Conservation (phyloP, 2,797 vertebrate genomes). For the Galaxias olidus region DNA sequence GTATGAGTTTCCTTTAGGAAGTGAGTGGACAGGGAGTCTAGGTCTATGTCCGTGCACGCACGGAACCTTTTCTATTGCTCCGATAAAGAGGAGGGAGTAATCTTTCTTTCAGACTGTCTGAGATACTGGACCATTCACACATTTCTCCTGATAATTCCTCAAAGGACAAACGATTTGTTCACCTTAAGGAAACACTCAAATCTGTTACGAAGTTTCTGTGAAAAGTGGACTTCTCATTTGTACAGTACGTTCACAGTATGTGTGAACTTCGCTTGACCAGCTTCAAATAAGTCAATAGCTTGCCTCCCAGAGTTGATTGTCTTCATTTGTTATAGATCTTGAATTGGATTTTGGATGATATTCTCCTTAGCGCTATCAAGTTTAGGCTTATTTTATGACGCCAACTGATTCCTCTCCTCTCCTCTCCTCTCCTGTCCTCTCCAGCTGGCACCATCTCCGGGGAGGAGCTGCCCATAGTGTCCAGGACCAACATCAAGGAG, state of each 20-base stretch:
- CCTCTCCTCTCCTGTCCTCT: background rate
- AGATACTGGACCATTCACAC: constrained; percentile 41
- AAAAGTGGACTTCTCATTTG: background rate
- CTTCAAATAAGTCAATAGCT: background rate
- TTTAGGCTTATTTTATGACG: too few relatives aligned
- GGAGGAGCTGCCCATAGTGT: constrained; percentile 89
- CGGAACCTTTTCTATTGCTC: constrained; percentile 51
- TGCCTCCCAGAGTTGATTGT: too few relatives aligned
- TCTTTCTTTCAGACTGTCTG: constrained; percentile 49
- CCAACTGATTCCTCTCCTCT: background rate
- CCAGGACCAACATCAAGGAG: constrained; percentile 90
- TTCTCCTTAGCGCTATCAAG: too few relatives aligned
- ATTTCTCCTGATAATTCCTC: constrained; percentile 45
- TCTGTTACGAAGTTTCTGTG: background rate
- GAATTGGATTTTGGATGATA: too few relatives aligned
- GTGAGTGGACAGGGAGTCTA: constrained; percentile 9
- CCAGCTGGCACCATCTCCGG: constrained; percentile 94
- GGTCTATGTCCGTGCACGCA: constrained; percentile 26
- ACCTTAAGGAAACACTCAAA: constrained; percentile 14
- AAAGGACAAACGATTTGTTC: constrained; percentile 33
- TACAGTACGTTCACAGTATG: background rate
- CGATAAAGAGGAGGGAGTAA: constrained; percentile 54
- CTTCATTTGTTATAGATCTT: too few relatives aligned
- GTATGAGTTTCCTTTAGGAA: constrained; percentile 18
- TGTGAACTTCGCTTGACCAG: background rate